phyloP scores from a whole-genome alignment of 2,797 vertebrate species.

The Hippocampus kuda region DNA sequence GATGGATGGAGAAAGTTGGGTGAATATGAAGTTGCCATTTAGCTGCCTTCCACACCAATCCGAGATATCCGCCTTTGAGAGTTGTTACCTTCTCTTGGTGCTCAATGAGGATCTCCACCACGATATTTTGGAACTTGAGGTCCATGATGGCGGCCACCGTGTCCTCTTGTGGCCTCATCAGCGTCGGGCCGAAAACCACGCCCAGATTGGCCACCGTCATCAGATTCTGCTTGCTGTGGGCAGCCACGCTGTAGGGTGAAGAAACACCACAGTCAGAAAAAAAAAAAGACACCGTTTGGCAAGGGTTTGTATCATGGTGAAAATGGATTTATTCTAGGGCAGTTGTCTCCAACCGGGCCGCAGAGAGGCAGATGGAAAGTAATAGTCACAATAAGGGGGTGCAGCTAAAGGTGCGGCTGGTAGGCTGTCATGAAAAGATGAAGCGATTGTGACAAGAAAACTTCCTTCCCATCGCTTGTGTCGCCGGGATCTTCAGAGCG shows the following conservation, averaged over 20 bases:
- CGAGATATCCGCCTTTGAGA: not conserved
- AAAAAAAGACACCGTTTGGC: too few relatives aligned
- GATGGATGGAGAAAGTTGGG: not conserved
- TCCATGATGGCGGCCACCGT: slow-evolving; percentile 98
- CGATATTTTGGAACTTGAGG: slow-evolving; percentile 98
- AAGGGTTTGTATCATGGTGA: too few relatives aligned
- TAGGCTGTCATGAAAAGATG: too few relatives aligned
- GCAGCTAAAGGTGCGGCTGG: too few relatives aligned
- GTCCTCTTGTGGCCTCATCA: slow-evolving; percentile 96
- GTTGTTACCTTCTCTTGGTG: slow-evolving; percentile 81
- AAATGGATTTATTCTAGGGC: too few relatives aligned
- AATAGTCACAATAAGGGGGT: too few relatives aligned
- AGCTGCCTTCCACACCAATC: not conserved
- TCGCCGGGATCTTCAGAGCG: too few relatives aligned
- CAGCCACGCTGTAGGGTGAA: slow-evolving; percentile 56
- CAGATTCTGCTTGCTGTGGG: slow-evolving; percentile 76
- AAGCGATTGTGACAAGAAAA: too few relatives aligned
- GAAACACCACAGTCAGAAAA: not conserved
- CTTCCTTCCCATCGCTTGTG: too few relatives aligned
- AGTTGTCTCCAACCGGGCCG: too few relatives aligned
- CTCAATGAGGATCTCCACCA: slow-evolving; percentile 95
- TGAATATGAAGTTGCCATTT: not conserved
- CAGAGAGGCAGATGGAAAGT: too few relatives aligned
- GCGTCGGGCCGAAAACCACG: slow-evolving; percentile 93
- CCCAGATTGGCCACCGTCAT: slow-evolving; percentile 97